A percentile compares a stretch with the other conserved stretches of the same genome.
These are phyloP conservation scores for Lineus longissimus DNA, from an alignment of 1,140 invertebrate species.

Conservation along the genomic window DNA sequence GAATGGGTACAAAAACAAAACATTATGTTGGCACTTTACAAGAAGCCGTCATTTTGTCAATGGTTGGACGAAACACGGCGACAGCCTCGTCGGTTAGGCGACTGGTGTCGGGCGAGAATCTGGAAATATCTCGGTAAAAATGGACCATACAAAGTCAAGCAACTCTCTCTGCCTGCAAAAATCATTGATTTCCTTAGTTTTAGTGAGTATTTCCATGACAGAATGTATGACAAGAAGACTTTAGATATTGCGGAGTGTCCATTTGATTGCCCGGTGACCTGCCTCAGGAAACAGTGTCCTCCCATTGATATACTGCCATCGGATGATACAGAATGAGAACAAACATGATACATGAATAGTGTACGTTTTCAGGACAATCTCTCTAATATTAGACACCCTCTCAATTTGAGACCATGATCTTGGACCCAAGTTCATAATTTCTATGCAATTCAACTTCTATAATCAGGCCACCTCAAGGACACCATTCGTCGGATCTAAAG, in stretches of 20 bases:
- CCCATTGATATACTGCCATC: neutral
- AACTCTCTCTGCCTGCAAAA: constrained; percentile 28
- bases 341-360: no score
- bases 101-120: constrained; percentile 31
- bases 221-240: constrained; percentile 27
- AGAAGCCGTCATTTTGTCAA: constrained; percentile 28
- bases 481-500: no score
- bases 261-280: constrained; percentile 28
- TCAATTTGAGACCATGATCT: no score
- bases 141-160: constrained; percentile 25
- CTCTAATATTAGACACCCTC: no score
- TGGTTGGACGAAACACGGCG: constrained; percentile 27
- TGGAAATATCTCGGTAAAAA: constrained; percentile 30
- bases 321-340: constrained; percentile 6
- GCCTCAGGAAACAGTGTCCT: constrained; percentile 4
- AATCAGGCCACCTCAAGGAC: no score
- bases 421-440: no score
- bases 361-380: no score
- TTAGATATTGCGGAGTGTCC: constrained; percentile 33
- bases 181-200: constrained; percentile 32
- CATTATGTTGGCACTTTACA: constrained; percentile 39
- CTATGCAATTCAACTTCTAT: no score
- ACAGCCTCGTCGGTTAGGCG: constrained; percentile 27
- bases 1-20: constrained; percentile 29
- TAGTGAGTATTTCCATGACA: constrained; percentile 32